Base-by-base conservation (phyloP, 2,797 vertebrate genomes). In the Petrocephalus schoutedeni region DNA sequence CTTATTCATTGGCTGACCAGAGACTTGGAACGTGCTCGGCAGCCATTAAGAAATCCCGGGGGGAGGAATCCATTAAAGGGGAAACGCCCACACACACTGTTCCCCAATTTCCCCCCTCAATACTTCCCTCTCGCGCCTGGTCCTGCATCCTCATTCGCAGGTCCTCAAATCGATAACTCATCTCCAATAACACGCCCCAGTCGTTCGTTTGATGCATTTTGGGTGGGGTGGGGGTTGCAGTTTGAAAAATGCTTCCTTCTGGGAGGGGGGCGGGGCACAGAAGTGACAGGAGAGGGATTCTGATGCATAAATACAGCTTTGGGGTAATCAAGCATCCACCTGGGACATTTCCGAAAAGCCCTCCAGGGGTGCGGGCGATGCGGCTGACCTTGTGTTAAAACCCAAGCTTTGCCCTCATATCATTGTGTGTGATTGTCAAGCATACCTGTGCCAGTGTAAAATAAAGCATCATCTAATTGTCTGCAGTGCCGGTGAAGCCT, bases 131-230 rank as follows among this genome's bases (percentile, higher is more conserved):
- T 51, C 1, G 14, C 45, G 10, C 57, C 41, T 4, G 8, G 45
- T n/a, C 21, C 21, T 2, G 4, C 12, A 59, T 51, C 41, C 74
- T 80, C 74, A 80, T 83, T 57, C 77, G 74, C 54, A 83, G 19
- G 21, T 10, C 77, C 19, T 59, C 36, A 19, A 59, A 88, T 88
- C 36, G 58, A 59, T 88, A 61, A 61, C 74, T 88, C 45, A 56
- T 28, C 56, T 61, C 41, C 57, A 84, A 58, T 8, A 61, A 49
- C 57, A 57, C 21, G 77, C 57, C 56, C 87, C 74, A 59, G 45
- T 64, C 19, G 4, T 59, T 36, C 74, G 23, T 51, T 57, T 53
- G 77, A 84, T 61, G 54, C 32, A 61, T 84, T 88, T 19, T 5
- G 87, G 41, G 8, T 7, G 16, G 8, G 86, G 1, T 4, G 36